A percentile compares a stretch with the other conserved stretches of the same genome.
These are phyloP conservation scores for Urocynchramus pylzowi DNA, from an alignment of 2,113 vertebrate species.

Conservation along the genomic window DNA sequence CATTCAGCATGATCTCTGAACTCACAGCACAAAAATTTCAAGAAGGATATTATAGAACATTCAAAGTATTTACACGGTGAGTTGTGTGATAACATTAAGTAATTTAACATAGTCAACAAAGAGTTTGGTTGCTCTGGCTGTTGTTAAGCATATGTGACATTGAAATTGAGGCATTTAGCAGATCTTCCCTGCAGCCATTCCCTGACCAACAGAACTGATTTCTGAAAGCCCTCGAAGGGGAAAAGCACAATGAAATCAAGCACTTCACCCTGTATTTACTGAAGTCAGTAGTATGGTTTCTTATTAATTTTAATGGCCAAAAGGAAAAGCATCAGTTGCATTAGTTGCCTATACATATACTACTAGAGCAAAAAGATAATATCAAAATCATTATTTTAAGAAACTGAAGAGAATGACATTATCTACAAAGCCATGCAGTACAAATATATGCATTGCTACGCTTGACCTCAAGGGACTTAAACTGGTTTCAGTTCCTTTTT, in stretches of 20 bases:
- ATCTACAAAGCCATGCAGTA: conserved; percentile 17
- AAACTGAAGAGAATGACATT: not conserved
- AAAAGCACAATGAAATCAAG: not conserved
- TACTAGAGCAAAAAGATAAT: conserved; percentile 24
- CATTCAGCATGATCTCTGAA: not conserved
- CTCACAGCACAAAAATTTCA: not conserved
- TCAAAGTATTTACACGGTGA: not conserved
- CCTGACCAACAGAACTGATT: conserved; percentile 6
- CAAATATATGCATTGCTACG: not conserved
- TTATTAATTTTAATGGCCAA: conserved; percentile 39
- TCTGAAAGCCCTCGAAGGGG: not conserved
- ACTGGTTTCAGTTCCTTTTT: not conserved
- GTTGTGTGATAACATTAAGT: not conserved
- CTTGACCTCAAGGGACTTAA: not conserved
- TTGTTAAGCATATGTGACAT: not conserved
- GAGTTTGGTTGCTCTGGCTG: not conserved
- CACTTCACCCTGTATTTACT: not conserved
- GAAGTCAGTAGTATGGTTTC: not conserved
- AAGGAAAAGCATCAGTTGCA: conserved; percentile 14
- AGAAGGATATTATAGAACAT: not conserved
- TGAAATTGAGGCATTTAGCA: not conserved
- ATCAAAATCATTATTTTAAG: not conserved
- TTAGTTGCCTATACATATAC: not conserved
- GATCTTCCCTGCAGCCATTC: not conserved
- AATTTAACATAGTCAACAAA: not conserved